phyloP scores from a whole-genome alignment of 2,113 vertebrate species.

The Plotosus lineatus region DNA sequence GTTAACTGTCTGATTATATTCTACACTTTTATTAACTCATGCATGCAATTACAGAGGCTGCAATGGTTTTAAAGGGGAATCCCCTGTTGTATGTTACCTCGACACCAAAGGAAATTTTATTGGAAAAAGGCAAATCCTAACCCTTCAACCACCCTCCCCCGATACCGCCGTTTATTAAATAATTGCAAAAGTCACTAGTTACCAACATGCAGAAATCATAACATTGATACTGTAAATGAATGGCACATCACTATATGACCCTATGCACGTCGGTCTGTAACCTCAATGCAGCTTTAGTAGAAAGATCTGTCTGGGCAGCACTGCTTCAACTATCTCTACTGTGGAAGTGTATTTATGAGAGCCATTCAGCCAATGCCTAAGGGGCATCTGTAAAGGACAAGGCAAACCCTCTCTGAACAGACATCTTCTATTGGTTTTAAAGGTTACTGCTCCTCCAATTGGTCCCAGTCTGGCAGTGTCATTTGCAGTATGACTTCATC shows the following conservation, averaged over 20 bases:
- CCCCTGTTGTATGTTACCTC: not conserved
- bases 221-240: not conserved
- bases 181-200: too few species aligned
- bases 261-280: not conserved
- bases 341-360: slow-evolving; percentile 62
- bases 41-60: slow-evolving; percentile 65
- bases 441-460: slow-evolving; percentile 70
- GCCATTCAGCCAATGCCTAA: slow-evolving; percentile 54
- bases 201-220: not conserved
- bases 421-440: slow-evolving; percentile 65
- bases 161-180: not conserved
- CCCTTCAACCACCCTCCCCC: not conserved
- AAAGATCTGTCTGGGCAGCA: slow-evolving; percentile 14
- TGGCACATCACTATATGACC: not conserved
- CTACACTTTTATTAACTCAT: slow-evolving; percentile 73
- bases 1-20: slow-evolving; percentile 73
- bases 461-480: slow-evolving; percentile 69
- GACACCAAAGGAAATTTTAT: not conserved
- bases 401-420: slow-evolving; percentile 45
- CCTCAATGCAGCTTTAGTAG: not conserved
- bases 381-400: slow-evolving; percentile 52
- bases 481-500: slow-evolving; percentile 75
- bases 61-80: slow-evolving; percentile 51
- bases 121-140: slow-evolving; percentile 39
- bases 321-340: slow-evolving; percentile 33